These are phyloP conservation scores for Euwallacea similis DNA, from an alignment of 1,140 invertebrate genomes.

Conservation along the genomic window DNA sequence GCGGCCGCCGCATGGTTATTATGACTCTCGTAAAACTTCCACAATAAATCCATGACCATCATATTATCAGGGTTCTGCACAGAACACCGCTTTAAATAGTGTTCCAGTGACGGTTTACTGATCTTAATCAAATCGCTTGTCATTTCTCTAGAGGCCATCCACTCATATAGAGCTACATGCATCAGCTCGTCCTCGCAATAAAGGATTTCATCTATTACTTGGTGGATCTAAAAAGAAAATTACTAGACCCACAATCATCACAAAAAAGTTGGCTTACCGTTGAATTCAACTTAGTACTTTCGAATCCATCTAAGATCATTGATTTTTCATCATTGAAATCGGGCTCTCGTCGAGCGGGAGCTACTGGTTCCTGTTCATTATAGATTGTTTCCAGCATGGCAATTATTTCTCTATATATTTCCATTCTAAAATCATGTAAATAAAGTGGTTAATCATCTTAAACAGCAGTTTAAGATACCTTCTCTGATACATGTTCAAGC, in stretches of 20 bases:
- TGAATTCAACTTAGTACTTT: slow-evolving; percentile 21
- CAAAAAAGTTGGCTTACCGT: slow-evolving; percentile 11
- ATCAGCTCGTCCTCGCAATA: slow-evolving; percentile 79
- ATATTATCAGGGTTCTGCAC: slow-evolving; percentile 59
- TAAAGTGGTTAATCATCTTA: not conserved
- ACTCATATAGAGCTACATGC: slow-evolving; percentile 90
- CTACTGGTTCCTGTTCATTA: slow-evolving; percentile 59
- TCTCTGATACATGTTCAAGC: slow-evolving; percentile 69
- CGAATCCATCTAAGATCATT: slow-evolving; percentile 29
- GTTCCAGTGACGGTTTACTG: slow-evolving; percentile 78
- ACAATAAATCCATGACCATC: slow-evolving; percentile 82
- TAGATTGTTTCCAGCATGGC: slow-evolving; percentile 78
- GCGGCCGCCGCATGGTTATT: slow-evolving; percentile 92
- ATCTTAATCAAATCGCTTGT: slow-evolving; percentile 77
- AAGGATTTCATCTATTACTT: slow-evolving; percentile 51
- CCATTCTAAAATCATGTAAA: slow-evolving; percentile 64
- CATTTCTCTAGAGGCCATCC: slow-evolving; percentile 82
- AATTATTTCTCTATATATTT: slow-evolving; percentile 86
- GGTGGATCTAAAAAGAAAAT: slow-evolving; percentile 34
- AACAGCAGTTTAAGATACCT: slow-evolving; percentile 55
- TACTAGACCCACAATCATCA: not conserved
- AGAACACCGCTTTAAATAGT: slow-evolving; percentile 70
- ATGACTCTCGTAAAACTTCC: slow-evolving; percentile 94
- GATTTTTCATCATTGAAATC: slow-evolving; percentile 29
- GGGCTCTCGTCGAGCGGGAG: slow-evolving; percentile 7